phyloP scores from a whole-genome alignment of 2,113 vertebrate species.

The Erythrocercus mccallii region DNA sequence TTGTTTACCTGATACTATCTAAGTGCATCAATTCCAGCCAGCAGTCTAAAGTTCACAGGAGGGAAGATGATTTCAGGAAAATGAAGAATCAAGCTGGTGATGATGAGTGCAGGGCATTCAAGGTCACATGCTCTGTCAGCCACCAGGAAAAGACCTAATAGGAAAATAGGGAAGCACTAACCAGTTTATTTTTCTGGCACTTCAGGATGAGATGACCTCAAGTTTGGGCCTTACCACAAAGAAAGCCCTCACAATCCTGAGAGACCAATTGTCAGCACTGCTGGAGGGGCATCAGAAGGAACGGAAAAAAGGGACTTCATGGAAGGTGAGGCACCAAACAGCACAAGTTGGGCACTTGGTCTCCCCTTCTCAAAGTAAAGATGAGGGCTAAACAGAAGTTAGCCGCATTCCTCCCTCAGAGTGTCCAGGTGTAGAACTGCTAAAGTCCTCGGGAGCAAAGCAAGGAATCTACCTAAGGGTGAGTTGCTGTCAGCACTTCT shows the following conservation, averaged over 20 bases:
- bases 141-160: not conserved
- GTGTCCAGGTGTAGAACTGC: not conserved
- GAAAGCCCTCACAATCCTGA: conserved; percentile 86
- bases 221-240: conserved; percentile 87
- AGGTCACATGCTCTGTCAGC: not conserved
- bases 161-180: not conserved
- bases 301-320: conserved; percentile 67
- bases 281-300: conserved; percentile 87
- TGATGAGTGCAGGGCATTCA: not conserved
- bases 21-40: not conserved
- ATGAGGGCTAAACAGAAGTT: not conserved
- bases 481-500: not conserved
- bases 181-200: not conserved
- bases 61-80: not conserved
- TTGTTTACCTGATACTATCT: conserved; percentile 42
- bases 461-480: not conserved
- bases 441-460: not conserved
- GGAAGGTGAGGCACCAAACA: conserved; percentile 76
- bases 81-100: not conserved
- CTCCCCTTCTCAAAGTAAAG: not conserved
- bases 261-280: conserved; percentile 85
- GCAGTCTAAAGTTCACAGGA: conserved; percentile 31
- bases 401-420: not conserved
- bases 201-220: conserved; percentile 81
- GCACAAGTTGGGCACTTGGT: not conserved